phyloP scores from a whole-genome alignment of 2,888 invertebrate species.

The Caenorhabditis angaria region DNA sequence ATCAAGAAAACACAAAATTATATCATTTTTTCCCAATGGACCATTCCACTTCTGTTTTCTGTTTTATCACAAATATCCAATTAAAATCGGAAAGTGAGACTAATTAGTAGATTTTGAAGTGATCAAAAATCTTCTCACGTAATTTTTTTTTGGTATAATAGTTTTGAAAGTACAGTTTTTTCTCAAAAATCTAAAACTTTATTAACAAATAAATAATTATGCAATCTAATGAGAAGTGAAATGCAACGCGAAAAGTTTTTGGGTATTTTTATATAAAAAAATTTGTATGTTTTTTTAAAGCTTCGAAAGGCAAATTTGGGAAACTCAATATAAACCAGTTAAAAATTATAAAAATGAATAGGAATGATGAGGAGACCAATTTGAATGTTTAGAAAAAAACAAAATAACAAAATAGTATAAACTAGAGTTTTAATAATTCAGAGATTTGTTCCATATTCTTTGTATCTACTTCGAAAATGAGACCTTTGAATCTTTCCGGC shows the following conservation, averaged over 20 bases:
- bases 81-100: no score
- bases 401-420: neutral
- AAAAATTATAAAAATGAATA: neutral
- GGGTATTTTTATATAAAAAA: neutral
- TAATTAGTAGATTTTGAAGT: no score
- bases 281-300: neutral
- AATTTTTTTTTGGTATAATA: no score
- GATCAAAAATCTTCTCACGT: no score
- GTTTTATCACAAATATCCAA: no score
- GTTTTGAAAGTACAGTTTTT: no score
- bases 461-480: constrained; percentile 61
- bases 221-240: neutral
- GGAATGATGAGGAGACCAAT: constrained; percentile 1
- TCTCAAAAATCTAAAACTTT: neutral
- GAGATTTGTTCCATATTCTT: constrained; percentile 8
- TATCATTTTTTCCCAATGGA: no score
- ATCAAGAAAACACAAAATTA: no score
- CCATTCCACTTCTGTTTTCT: no score
- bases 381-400: neutral
- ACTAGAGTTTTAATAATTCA: neutral
- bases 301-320: neutral
- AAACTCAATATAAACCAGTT: neutral
- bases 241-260: neutral
- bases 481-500: constrained; percentile 70
- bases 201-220: constrained; percentile 2